These are phyloP conservation scores for Leucozona laternaria DNA, from an alignment of 2,888 invertebrate species.

Conservation along the genomic window DNA sequence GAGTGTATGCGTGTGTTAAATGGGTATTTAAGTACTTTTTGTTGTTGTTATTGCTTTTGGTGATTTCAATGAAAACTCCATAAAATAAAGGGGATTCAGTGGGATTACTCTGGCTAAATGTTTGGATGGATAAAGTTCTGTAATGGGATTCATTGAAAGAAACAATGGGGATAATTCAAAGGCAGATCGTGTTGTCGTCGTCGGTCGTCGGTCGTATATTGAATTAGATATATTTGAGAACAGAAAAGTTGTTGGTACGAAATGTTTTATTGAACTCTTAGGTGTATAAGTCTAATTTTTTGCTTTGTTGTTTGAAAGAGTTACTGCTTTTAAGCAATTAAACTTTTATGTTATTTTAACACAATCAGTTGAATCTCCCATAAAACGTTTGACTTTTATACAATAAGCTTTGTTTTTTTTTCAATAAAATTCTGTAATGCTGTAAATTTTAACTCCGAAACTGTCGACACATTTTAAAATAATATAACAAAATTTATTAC, in stretches of 20 bases:
- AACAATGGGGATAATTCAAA: slow-evolving; percentile 18
- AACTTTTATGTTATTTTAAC: not conserved
- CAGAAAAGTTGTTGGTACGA: not conserved
- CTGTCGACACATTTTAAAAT: not conserved
- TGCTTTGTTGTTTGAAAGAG: not conserved
- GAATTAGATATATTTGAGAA: slow-evolving; percentile 2
- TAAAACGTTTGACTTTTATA: not conserved
- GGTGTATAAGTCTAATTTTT: not conserved
- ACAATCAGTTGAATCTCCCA: not conserved
- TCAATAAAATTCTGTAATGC: not conserved
- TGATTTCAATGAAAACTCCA: slow-evolving; percentile 37
- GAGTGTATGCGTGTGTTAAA: slow-evolving; percentile 31
- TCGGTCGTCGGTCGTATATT: not conserved
- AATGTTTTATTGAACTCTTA: slow-evolving; percentile 5
- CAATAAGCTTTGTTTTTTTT: not conserved
- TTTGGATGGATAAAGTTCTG: slow-evolving; percentile 36
- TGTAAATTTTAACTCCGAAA: not conserved
- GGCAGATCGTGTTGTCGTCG: not conserved
- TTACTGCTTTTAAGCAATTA: slow-evolving; percentile 3
- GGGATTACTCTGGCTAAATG: slow-evolving; percentile 37
- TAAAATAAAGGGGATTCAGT: slow-evolving; percentile 44
- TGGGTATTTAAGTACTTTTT: slow-evolving; percentile 26
- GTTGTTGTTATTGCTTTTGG: slow-evolving; percentile 6
- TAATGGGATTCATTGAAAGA: slow-evolving; percentile 28
- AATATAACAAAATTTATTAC: not conserved